Evolutionary conservation across 2,797 vertebrate species (phyloP), one percentile per base, ranked within the genome.

Genomic region (Danio aesculapii): DNA sequence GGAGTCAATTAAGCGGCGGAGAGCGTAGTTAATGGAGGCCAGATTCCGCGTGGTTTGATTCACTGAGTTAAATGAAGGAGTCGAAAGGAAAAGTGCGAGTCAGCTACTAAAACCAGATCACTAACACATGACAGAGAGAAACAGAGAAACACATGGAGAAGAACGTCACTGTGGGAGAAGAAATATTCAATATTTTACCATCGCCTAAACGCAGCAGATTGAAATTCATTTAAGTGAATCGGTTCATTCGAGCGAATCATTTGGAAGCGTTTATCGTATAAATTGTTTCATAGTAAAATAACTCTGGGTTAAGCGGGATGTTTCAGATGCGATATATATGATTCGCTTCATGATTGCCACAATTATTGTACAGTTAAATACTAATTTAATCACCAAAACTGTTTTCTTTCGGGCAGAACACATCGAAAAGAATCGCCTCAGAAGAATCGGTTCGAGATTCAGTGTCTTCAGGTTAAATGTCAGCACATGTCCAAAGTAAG

Each of bases 31-130:
- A 30, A 85, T 71, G 13, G 70, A 81, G 63, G 75, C 64, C 85
- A 88, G 74, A 90, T 49, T 63, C 16, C 12, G 5, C 8, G 52
- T 49, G 10, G 58, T 79, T 62, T 44, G 72, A 46, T 52, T 86
- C 81, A 86, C 67, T 86, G 52, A 68, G 69, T 64, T 12, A 16
- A 21, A 58, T 49, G 41, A 46, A 53, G 58, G 43, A 52, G 39
- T 44, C 12, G 19, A 77, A 44, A 64, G 39, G 5, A 75, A 41
- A 62, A 49, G 58, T 62, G 57, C 21, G 16, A 62, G 57, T 53
- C 68, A 47, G 17, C 55, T 73, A 57, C 43, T 59, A 59, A 46
- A 59, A 17, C 13, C 30, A 30, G 30, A 30, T 30, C 30, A 30
- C 30, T 30, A 30, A 30, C 30, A 30, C 30, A 30, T 30, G 30